Percentiles rank a stretch among this genome's conserved stretches.
phyloP scores from a whole-genome alignment of 2,113 vertebrate species.

The Boulengeromyrus knoepffleri region DNA sequence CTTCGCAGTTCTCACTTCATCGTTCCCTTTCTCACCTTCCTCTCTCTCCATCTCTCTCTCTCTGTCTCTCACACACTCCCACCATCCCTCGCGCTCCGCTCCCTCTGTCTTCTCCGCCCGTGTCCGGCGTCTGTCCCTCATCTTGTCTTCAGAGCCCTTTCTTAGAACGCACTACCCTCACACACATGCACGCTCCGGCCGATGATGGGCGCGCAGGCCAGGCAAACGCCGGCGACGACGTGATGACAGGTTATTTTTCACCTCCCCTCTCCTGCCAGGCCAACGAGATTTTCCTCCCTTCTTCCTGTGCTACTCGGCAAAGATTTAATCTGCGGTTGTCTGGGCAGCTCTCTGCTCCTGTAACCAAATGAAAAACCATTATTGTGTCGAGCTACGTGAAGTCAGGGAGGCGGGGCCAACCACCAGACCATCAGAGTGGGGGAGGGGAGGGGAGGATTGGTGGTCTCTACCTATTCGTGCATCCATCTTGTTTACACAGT shows the following conservation, averaged over 20 bases:
- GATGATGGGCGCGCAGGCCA: not conserved
- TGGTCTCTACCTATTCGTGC: not conserved
- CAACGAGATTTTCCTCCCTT: conserved; percentile 58
- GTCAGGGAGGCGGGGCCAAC: conserved; percentile 9
- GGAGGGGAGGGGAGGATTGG: not conserved
- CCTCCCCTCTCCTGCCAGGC: conserved; percentile 54
- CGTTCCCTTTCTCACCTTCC: not conserved
- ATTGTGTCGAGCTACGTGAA: conserved; percentile 38
- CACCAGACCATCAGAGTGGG: conserved; percentile 22
- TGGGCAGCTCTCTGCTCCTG: conserved; percentile 50
- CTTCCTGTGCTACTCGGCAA: conserved; percentile 50
- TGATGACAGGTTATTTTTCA: conserved; percentile 74
- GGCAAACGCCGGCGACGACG: conserved; percentile 30
- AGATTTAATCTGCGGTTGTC: conserved; percentile 63
- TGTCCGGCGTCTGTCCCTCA: not conserved
- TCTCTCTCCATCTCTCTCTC: not conserved
- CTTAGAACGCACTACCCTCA: not conserved
- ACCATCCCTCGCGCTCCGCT: not conserved
- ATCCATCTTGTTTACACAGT: not conserved
- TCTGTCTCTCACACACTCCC: not conserved
- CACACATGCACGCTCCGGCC: conserved; percentile 15
- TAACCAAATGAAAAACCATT: conserved; percentile 66
- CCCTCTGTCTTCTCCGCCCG: not conserved
- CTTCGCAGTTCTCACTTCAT: not conserved
- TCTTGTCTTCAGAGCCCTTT: conserved; percentile 15